Evolutionary conservation across 2,797 vertebrate genomes (phyloP).

Genomic region (Sciurus carolinensis): DNA sequence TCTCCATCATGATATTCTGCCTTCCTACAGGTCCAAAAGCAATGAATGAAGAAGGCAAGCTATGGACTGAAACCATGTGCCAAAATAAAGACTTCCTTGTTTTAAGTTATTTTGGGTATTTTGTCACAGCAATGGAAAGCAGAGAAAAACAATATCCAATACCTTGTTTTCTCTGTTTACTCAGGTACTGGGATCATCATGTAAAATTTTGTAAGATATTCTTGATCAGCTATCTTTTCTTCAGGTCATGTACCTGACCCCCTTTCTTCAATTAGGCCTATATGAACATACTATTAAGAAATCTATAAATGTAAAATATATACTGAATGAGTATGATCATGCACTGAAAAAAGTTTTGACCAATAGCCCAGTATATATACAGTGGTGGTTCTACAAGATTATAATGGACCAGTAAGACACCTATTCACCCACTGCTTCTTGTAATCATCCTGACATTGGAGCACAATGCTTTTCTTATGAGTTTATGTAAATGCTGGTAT

Average conservation of each 20-base stretch:
- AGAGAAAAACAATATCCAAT: no score
- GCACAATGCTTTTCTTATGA: not conserved
- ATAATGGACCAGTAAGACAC: not conserved
- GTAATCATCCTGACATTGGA: not conserved
- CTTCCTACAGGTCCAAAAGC: no score
- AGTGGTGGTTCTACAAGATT: not conserved
- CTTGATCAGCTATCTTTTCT: not conserved
- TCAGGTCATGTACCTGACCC: not conserved
- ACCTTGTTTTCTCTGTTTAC: not conserved
- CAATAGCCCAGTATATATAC: not conserved
- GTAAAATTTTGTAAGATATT: not conserved
- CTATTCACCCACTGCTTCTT: not conserved
- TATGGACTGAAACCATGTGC: no score
- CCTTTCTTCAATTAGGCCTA: not conserved
- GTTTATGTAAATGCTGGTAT: not conserved
- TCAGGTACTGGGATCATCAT: not conserved
- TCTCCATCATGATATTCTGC: not conserved
- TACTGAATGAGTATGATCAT: not conserved
- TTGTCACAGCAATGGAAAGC: no score
- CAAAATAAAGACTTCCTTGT: no score
- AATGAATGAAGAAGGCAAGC: no score
- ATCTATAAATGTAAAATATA: not conserved
- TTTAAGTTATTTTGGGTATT: not conserved
- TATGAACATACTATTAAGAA: not conserved
- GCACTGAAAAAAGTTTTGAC: not conserved